phyloP scores from a whole-genome alignment of 2,797 vertebrate species.

The Premnoplex brunnescens region DNA sequence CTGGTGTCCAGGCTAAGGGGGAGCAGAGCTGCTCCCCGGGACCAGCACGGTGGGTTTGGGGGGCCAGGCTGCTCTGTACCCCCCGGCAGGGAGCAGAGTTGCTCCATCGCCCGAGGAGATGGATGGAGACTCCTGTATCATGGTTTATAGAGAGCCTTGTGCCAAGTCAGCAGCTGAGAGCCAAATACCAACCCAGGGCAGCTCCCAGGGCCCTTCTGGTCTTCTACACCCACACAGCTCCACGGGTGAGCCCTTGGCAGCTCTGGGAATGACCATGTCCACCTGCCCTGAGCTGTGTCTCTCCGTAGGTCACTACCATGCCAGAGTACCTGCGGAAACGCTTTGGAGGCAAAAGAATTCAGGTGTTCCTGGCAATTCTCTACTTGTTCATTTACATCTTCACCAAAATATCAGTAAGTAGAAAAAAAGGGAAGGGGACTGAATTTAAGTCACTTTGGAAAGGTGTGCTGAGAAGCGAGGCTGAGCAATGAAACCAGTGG shows the following conservation, averaged over 20 bases:
- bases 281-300: fast-evolving
- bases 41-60: fast-evolving
- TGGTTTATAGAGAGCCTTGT: not conserved
- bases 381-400: conserved; percentile 98
- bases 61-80: fast-evolving
- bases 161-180: not conserved
- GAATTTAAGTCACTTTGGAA: not conserved
- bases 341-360: conserved; percentile 90
- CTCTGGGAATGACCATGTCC: fast-evolving
- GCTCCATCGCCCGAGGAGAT: fast-evolving
- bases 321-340: conserved; percentile 89
- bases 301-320: conserved; percentile 91
- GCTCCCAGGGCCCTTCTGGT: not conserved
- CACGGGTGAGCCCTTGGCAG: not conserved
- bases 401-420: conserved; percentile 95
- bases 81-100: not conserved
- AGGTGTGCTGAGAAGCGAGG: not conserved
- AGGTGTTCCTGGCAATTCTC: conserved; percentile 87
- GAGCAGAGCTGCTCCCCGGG: not conserved
- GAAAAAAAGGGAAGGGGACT: not conserved
- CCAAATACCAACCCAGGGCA: not conserved
- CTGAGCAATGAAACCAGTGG: not conserved
- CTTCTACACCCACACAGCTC: not conserved
- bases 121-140: fast-evolving
- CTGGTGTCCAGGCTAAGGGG: no score